Conservation (phyloP, 2,888 invertebrate species). For the Agrenia bidenticulata region DNA sequence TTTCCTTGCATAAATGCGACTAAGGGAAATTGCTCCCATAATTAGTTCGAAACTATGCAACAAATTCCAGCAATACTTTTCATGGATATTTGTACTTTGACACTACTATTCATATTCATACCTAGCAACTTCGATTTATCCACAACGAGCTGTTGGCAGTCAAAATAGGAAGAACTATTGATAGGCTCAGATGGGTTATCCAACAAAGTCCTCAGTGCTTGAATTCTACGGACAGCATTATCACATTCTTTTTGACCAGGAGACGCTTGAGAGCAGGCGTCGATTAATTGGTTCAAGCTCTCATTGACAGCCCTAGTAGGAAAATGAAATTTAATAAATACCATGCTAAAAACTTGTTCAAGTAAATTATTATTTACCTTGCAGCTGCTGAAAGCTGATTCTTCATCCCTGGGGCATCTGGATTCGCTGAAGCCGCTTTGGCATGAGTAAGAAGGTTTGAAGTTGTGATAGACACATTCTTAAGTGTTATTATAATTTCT, state of each 20-base stretch:
- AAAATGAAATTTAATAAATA: slow-evolving; percentile 14
- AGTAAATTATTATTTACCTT: slow-evolving; percentile 55
- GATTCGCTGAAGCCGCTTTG: slow-evolving; percentile 85
- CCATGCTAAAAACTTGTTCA: background rate
- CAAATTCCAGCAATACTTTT: too few relatives aligned
- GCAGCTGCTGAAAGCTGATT: slow-evolving; percentile 86
- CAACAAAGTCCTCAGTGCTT: slow-evolving; percentile 77
- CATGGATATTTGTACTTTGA: too few relatives aligned
- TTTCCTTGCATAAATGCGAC: too few relatives aligned
- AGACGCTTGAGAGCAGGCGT: slow-evolving; percentile 82
- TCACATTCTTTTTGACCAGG: slow-evolving; percentile 97
- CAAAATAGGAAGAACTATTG: slow-evolving; percentile 85
- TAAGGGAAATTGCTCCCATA: too few relatives aligned
- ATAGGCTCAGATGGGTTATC: slow-evolving; percentile 85
- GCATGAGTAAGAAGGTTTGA: slow-evolving; percentile 82
- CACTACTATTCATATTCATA: slow-evolving; percentile 57
- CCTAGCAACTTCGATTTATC: slow-evolving; percentile 80
- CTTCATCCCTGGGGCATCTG: slow-evolving; percentile 84
- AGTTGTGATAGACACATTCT: slow-evolving; percentile 82
- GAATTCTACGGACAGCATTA: slow-evolving; percentile 88
- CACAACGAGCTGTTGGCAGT: slow-evolving; percentile 87
- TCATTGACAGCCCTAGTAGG: slow-evolving; percentile 76
- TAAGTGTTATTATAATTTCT: slow-evolving; percentile 82
- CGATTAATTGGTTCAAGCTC: slow-evolving; percentile 85
- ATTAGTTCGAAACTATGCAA: too few relatives aligned